Percentiles rank a stretch among this genome's conserved stretches.
These are phyloP conservation scores for Drosophila simulans DNA, from an alignment of 1,140 invertebrate species.

Conservation along the genomic window DNA sequence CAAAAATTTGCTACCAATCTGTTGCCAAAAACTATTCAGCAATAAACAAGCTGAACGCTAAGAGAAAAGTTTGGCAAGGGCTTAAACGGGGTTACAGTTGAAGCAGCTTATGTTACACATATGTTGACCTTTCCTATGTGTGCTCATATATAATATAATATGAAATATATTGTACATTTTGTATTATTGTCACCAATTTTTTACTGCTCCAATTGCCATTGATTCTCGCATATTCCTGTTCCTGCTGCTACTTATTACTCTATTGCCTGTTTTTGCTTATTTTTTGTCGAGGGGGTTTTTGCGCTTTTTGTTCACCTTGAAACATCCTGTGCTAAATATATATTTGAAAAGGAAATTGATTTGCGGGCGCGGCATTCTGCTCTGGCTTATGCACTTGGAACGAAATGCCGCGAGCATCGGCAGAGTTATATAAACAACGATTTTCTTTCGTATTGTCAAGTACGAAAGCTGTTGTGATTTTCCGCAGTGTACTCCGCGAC, in stretches of 20 bases:
- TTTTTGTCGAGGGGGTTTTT: constrained; percentile 1
- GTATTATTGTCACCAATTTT: constrained; percentile 35
- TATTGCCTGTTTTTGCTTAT: background rate
- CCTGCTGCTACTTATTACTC: constrained; percentile 35
- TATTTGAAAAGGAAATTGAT: constrained; percentile 74
- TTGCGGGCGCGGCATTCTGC: constrained; percentile 42
- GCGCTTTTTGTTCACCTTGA: constrained; percentile 33
- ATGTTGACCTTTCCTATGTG: background rate
- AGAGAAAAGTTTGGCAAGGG: constrained; percentile 1
- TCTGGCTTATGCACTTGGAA: background rate
- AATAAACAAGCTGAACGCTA: constrained; percentile 13
- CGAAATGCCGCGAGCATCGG: background rate
- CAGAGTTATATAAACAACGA: background rate
- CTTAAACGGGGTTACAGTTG: constrained; percentile 1
- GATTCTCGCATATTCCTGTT: constrained; percentile 7
- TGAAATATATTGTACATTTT: background rate
- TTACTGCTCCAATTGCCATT: constrained; percentile 24
- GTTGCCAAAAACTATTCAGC: constrained; percentile 22
- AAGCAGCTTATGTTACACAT: constrained; percentile 8
- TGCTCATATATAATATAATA: background rate
- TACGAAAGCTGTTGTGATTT: too few species aligned
- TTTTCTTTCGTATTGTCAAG: too few species aligned
- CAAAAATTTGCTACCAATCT: constrained; percentile 7
- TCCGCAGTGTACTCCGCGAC: constrained; percentile 1
- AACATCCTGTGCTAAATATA: constrained; percentile 73